phyloP scores from a whole-genome alignment of 2,888 invertebrate genomes.

The Papilio gigon region DNA sequence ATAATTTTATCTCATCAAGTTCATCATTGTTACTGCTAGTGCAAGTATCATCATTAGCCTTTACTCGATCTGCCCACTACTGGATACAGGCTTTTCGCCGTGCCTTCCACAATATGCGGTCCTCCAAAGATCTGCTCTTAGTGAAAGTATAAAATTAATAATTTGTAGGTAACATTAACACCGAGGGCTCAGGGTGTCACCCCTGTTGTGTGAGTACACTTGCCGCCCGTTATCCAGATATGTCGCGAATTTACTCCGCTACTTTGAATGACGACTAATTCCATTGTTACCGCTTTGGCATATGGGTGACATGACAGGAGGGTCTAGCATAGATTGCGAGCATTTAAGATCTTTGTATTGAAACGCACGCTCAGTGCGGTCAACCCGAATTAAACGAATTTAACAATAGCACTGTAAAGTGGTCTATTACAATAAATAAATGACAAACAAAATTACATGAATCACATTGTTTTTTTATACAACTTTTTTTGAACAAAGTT shows the following conservation, averaged over 20 bases:
- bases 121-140: no score
- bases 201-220: conserved; percentile 76
- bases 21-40: no score
- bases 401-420: conserved; percentile 22
- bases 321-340: conserved; percentile 56
- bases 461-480: not conserved
- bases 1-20: no score
- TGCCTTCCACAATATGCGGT: no score
- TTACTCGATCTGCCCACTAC: no score
- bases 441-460: conserved; percentile 19
- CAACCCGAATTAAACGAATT: conserved; percentile 31
- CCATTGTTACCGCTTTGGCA: conserved; percentile 76
- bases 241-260: conserved; percentile 71
- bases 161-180: conserved; percentile 45
- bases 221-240: conserved; percentile 77
- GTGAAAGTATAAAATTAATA: not conserved
- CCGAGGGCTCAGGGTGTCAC: conserved; percentile 79
- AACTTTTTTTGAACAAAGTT: no score
- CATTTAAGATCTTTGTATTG: conserved; percentile 49
- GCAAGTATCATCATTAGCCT: no score
- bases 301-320: conserved; percentile 75
- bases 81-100: no score
- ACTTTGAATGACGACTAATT: conserved; percentile 81
- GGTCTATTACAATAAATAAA: conserved; percentile 9
- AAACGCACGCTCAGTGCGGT: conserved; percentile 28